These are phyloP conservation scores for Picathartes gymnocephalus DNA, from an alignment of 2,113 vertebrate genomes.

Conservation along the genomic window DNA sequence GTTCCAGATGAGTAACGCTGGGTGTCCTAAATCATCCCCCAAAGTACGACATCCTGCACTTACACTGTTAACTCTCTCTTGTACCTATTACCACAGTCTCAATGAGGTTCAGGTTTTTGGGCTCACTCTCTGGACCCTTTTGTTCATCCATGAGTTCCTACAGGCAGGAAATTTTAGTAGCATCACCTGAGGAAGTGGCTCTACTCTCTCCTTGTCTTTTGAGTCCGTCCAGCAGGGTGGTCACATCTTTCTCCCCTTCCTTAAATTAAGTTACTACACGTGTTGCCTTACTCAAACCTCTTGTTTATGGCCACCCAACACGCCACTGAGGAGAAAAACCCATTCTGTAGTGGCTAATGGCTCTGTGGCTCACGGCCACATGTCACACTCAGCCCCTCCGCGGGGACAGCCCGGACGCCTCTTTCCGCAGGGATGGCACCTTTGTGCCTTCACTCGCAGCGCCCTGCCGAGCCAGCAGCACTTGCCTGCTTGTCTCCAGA, in stretches of 20 bases:
- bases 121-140: not conserved
- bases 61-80: not conserved
- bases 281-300: not conserved
- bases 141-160: not conserved
- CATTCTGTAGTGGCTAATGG: accelerated
- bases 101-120: not conserved
- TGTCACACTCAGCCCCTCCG: not conserved
- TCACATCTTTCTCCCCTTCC: not conserved
- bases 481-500: constrained; percentile 25
- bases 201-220: not conserved
- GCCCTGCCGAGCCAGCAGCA: not conserved
- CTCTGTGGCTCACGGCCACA: not conserved
- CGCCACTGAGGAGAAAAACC: not conserved
- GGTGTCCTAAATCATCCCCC: not conserved
- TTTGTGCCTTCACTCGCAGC: not conserved
- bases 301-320: not conserved
- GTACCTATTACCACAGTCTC: not conserved
- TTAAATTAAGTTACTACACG: not conserved
- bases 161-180: not conserved
- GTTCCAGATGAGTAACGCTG: not conserved
- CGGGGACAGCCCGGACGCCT: accelerated
- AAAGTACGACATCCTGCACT: accelerated
- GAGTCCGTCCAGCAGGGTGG: not conserved
- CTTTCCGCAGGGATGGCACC: not conserved
- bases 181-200: not conserved